These are phyloP conservation scores for Toxonevra muliebris DNA, from an alignment of 2,888 invertebrate genomes.

Conservation along the genomic window DNA sequence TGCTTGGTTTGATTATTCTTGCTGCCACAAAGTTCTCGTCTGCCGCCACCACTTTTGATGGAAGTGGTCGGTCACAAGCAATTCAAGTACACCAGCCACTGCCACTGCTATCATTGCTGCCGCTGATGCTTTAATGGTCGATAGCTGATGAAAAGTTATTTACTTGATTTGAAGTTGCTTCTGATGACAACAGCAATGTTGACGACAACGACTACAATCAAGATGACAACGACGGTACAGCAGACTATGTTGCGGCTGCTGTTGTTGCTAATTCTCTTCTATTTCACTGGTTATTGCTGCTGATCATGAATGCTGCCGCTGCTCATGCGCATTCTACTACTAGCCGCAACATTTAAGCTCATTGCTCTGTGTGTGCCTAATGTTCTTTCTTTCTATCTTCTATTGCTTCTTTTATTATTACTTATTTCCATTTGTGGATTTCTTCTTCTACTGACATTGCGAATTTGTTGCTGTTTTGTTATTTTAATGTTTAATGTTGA, in stretches of 20 bases:
- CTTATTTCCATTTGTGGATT: slow-evolving; percentile 2
- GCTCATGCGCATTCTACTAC: slow-evolving; percentile 18
- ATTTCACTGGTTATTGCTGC: slow-evolving; percentile 6
- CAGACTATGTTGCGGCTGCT: background rate
- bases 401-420: background rate
- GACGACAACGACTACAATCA: background rate
- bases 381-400: background rate
- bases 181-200: slow-evolving; percentile 2
- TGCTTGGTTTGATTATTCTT: slow-evolving; percentile 6
- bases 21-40: background rate
- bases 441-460: background rate
- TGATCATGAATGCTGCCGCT: slow-evolving; percentile 4
- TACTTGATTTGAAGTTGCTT: slow-evolving; percentile 12
- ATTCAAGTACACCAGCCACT: too few relatives aligned
- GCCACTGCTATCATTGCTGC: background rate
- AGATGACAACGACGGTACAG: background rate
- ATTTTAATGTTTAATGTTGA: background rate
- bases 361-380: slow-evolving; percentile 14
- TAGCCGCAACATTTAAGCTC: slow-evolving; percentile 14
- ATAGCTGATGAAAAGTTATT: slow-evolving; percentile 21
- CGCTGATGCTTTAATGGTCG: background rate
- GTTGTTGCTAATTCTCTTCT: slow-evolving; percentile 4
- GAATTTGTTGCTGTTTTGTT: background rate
- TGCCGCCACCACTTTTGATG: background rate
- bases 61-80: background rate